Base-by-base conservation (phyloP, 2,888 invertebrate genomes). In the Liposcelis brunnea region DNA sequence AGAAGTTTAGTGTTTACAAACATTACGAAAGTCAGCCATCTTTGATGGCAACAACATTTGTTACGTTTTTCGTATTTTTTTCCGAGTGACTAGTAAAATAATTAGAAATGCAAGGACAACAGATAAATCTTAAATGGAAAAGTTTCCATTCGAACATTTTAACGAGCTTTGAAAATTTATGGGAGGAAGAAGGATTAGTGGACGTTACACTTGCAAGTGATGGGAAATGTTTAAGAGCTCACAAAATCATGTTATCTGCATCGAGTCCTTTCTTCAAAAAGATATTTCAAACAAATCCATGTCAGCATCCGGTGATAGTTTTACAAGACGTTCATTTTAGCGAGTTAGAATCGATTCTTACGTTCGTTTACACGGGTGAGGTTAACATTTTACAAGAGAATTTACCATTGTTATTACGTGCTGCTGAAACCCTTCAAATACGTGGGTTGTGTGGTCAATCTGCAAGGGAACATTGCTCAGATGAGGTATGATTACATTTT, bases 141-240 rank as follows among this genome's bases (percentile, higher is more conserved):
- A 31, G 45, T 18, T 44, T 73, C 60, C 70, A 75, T 55, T 72
- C 63, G 57, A 76, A 75, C 56, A 74, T 77, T 59, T 61, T 75
- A 49, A 66, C 65, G 46, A 75, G 75, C 52, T 74, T 77, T 52
- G 75, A 75, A 56, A 71, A 71, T 55, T 60, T 77, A 48, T 74
- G 67, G 64, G 71, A 71, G 59, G 74, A 75, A 57, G 75, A 77
- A 59, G 71, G 71, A 34, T 65, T 77, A 55, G 73, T 75, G 26
- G 77, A 77, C 58, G 76, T 76, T 48, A 77, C 76, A 48, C 65
- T 77, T 51, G 74, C 76, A 40, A 74, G 74, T 48, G 76, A 76
- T 56, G 77, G 77, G 46, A 69, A 70, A 49, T 72, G 72, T 61
- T 69, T 77, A 52, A 75, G 73, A 52, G 76, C 77, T 46, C 77